These are phyloP conservation scores for Axinella damicornis DNA, from an alignment of 37 sponge, comb jelly and placozoan species.

Conservation along the genomic window DNA sequence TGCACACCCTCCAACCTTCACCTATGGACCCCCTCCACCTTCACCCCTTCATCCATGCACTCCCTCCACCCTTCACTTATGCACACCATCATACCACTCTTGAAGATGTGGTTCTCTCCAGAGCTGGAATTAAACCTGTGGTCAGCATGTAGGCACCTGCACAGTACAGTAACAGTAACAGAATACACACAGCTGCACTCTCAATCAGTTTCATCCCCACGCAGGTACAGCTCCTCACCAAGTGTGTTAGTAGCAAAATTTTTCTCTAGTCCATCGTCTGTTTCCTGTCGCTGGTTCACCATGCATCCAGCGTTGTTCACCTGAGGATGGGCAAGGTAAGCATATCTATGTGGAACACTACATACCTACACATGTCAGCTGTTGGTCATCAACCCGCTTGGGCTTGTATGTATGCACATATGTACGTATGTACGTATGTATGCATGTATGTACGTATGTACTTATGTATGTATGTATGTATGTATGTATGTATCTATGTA, in stretches of 20 bases:
- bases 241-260: constrained; percentile 95
- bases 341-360: no score
- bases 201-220: no score
- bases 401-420: no score
- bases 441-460: no score
- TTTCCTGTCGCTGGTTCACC: constrained; percentile 67
- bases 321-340: constrained; percentile 2
- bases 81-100: constrained; percentile 50
- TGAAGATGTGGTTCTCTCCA: constrained; percentile 53
- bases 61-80: not conserved
- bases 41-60: no score
- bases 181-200: not conserved
- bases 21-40: no score
- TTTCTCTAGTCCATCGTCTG: constrained; percentile 81
- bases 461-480: no score
- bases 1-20: no score
- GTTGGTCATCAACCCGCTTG: no score
- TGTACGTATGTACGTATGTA: no score
- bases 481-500: no score
- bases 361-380: no score
- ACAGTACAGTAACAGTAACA: not conserved
- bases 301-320: constrained; percentile 95
- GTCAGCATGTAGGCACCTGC: constrained; percentile 83
- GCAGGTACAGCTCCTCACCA: constrained; percentile 25
- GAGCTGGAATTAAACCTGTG: constrained; percentile 72